Evolutionary conservation across 2,797 vertebrate species (phyloP), one percentile per base, ranked within the genome.

Genomic region (Galago senegalensis): DNA sequence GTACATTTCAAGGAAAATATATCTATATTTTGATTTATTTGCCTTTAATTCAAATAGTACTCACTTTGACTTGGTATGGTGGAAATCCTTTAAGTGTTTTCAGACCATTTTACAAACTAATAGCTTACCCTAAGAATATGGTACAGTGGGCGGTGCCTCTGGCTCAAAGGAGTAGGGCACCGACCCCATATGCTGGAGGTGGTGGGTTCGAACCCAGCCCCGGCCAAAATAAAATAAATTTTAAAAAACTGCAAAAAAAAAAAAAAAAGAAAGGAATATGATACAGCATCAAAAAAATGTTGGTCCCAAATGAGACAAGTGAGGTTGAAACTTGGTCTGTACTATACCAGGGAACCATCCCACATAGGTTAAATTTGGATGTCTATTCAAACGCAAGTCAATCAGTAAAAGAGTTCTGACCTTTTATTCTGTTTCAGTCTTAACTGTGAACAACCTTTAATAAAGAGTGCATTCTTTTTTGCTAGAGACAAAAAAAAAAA

Each of bases 41-140:
- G 53, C 65, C 63, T 70, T 95, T 58, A 87, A 77, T 67, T 93
- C 53, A 77, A n/a, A n/a, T 31, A 84, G 31, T 76, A 72, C 25
- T 80, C 29, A 40, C 89, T 96, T 96, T 94, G 77, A 16, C 40
- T 89, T 58, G 23, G 0, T 73, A 31, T 94, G 40, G 46, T 77
- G 21, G 49, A 92, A 86, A 87, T 92, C 5, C 2, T 37, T 76
- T 87, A 67, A 16, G 27, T 75, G 8, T 86, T n/a, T 87, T 70
- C 43, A 72, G 77, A 81, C 53, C 25, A 40, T 76, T 90, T 91
- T 37, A 79, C 20, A 63, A 27, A 27, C 16, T 73, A 53, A 65
- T 67, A 75, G 14, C 80, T 61, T 65, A 79, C 65, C 75, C 21
- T 72, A 34, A 88, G 34, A 77, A 14, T 63, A 87, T 40, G 80